Percentiles rank a stretch among this genome's conserved stretches.
Evolutionary conservation across 2,888 invertebrate species (phyloP).

Genomic region (Orthosia incerta): DNA sequence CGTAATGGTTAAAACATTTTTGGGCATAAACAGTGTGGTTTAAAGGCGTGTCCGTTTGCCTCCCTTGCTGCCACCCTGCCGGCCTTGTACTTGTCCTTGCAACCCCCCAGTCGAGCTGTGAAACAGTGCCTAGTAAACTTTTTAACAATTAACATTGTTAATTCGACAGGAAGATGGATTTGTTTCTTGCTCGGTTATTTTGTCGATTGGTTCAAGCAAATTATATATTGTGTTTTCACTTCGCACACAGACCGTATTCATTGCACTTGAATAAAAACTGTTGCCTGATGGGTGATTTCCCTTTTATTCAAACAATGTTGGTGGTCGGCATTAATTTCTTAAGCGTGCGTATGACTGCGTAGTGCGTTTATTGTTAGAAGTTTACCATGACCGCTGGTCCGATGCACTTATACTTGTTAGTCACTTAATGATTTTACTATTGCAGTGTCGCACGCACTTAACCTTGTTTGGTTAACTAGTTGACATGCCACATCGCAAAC

Average conservation of each 20-base stretch:
- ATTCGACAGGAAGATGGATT: constrained; percentile 16
- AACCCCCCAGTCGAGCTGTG: constrained; percentile 45
- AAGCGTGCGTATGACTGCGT: constrained; percentile 63
- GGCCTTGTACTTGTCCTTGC: constrained; percentile 63
- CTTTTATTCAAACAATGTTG: constrained; percentile 68
- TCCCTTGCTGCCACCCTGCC: constrained; percentile 50
- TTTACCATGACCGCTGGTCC: constrained; percentile 84
- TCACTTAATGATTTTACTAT: constrained; percentile 80
- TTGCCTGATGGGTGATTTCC: constrained; percentile 61
- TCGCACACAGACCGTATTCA: constrained; percentile 31
- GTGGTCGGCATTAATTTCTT: constrained; percentile 78
- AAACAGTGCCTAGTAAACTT: constrained; percentile 48
- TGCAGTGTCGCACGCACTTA: constrained; percentile 79
- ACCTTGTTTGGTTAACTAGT: constrained; percentile 84
- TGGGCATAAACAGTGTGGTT: constrained; percentile 46
- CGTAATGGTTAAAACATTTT: constrained; percentile 66
- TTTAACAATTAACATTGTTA: constrained; percentile 39
- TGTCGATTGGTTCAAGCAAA: constrained; percentile 19
- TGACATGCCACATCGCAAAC: constrained; percentile 78
- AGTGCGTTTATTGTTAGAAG: constrained; percentile 78
- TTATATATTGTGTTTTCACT: constrained; percentile 42
- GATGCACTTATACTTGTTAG: constrained; percentile 79
- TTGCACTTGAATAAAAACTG: constrained; percentile 62
- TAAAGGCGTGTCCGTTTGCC: constrained; percentile 59
- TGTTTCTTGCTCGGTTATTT: constrained; percentile 15